Percentiles rank a stretch among this genome's conserved stretches.
phyloP scores from a whole-genome alignment of 2,888 invertebrate species.

The Trichogramma dendrolimi region DNA sequence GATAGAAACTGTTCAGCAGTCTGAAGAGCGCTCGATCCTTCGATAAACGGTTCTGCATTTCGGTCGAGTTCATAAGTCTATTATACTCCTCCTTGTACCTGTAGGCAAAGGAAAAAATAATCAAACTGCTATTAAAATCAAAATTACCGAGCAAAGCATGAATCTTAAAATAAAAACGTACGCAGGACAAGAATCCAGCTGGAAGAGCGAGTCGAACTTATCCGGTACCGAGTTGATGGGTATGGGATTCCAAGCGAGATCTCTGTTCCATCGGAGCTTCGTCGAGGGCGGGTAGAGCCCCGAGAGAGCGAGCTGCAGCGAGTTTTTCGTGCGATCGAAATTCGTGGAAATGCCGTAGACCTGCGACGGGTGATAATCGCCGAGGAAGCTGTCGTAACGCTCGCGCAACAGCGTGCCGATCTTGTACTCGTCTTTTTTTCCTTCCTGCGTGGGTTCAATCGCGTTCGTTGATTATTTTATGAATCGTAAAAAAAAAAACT shows the following conservation, averaged over 20 bases:
- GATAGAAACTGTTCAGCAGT: background rate
- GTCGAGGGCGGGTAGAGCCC: slow-evolving; percentile 62
- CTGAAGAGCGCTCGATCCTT: background rate
- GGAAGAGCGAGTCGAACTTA: slow-evolving; percentile 14
- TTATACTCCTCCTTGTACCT: background rate
- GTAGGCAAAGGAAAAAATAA: background rate
- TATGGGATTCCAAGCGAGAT: slow-evolving; percentile 63
- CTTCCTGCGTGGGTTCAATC: slow-evolving; percentile 49
- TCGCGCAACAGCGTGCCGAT: slow-evolving; percentile 53
- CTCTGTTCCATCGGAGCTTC: slow-evolving; percentile 56
- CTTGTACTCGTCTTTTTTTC: slow-evolving; percentile 53
- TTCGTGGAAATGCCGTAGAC: slow-evolving; percentile 58
- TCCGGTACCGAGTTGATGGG: slow-evolving; percentile 45
- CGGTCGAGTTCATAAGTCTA: background rate
- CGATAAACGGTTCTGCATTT: background rate
- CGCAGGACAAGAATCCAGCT: slow-evolving; percentile 10
- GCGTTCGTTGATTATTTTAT: background rate
- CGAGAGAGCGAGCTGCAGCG: slow-evolving; percentile 62
- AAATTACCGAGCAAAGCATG: background rate
- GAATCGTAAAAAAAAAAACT: background rate
- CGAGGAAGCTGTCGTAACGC: slow-evolving; percentile 52
- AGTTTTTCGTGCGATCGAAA: slow-evolving; percentile 68
- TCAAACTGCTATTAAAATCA: background rate
- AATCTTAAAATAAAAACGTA: background rate
- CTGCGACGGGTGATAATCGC: slow-evolving; percentile 47